Conservation (phyloP, 2,113 vertebrate species). For the Heterochromis multidens region DNA sequence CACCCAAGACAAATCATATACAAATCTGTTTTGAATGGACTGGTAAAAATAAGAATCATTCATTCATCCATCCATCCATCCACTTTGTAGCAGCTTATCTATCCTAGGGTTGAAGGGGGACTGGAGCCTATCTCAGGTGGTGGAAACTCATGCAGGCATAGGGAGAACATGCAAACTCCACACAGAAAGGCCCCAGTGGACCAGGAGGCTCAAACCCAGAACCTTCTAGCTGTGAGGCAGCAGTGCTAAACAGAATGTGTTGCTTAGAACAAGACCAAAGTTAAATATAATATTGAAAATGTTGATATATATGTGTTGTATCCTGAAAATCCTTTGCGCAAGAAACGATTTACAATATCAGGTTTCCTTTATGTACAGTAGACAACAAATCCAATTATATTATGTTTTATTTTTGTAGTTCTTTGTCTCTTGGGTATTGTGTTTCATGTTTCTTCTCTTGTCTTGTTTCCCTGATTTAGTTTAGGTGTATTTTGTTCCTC, state of each 20-base stretch:
- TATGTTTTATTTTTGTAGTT: no score
- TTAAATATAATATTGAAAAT: not conserved
- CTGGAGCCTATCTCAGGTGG: not conserved
- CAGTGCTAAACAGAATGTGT: not conserved
- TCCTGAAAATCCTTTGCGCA: not conserved
- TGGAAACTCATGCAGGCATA: not conserved
- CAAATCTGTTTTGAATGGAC: not conserved
- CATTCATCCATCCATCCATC: not conserved
- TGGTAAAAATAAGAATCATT: not conserved
- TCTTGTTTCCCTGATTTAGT: no score
- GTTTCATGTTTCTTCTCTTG: no score
- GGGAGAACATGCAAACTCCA: not conserved
- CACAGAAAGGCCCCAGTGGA: not conserved
- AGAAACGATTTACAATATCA: not conserved
- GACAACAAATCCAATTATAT: no score
- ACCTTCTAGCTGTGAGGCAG: not conserved
- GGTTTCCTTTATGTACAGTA: not conserved
- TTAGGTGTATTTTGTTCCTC: not conserved
- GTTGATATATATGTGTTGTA: not conserved
- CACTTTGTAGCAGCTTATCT: not conserved
- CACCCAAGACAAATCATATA: not conserved
- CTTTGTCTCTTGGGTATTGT: not conserved
- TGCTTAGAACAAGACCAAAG: no score
- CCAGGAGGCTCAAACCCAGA: not conserved
- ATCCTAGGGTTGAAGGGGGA: not conserved